These are phyloP conservation scores for Mnemiopsis leidyi DNA, from an alignment of 37 sponge, comb jelly and placozoan genomes.

Conservation along the genomic window DNA sequence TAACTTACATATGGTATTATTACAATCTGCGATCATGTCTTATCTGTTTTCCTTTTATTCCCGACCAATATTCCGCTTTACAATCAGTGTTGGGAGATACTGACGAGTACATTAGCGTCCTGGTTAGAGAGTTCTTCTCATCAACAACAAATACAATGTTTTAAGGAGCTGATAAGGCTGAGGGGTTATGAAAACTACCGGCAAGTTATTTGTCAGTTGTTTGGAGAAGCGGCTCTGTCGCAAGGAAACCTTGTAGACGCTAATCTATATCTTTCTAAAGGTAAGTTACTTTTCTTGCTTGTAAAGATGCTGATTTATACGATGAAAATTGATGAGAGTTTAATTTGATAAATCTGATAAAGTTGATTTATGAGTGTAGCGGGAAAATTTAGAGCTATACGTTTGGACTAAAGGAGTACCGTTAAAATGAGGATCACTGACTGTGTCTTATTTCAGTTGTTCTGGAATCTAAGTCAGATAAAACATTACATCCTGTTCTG, in stretches of 20 bases:
- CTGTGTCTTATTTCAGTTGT: neutral
- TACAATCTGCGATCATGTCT: too few relatives aligned
- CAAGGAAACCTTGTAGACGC: neutral
- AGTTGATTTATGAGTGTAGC: too few relatives aligned
- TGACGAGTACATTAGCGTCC: neutral
- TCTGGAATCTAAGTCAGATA: neutral
- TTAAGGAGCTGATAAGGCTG: neutral
- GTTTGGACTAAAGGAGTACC: too few relatives aligned
- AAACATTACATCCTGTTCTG: neutral
- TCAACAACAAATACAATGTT: neutral
- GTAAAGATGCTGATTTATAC: neutral
- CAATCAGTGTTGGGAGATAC: conserved; percentile 57
- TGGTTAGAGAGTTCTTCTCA: too few relatives aligned
- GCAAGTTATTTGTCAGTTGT: neutral
- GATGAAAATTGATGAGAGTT: too few relatives aligned
- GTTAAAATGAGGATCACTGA: neutral
- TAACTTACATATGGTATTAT: too few relatives aligned
- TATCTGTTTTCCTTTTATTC: too few relatives aligned
- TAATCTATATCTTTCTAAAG: neutral
- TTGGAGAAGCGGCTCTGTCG: neutral
- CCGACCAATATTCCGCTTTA: too few relatives aligned
- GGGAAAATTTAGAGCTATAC: too few relatives aligned
- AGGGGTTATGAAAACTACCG: neutral
- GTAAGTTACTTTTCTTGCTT: neutral
- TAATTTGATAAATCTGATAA: too few relatives aligned